Conservation (phyloP, 2,888 invertebrate genomes). For the Marronus borbonicus region DNA sequence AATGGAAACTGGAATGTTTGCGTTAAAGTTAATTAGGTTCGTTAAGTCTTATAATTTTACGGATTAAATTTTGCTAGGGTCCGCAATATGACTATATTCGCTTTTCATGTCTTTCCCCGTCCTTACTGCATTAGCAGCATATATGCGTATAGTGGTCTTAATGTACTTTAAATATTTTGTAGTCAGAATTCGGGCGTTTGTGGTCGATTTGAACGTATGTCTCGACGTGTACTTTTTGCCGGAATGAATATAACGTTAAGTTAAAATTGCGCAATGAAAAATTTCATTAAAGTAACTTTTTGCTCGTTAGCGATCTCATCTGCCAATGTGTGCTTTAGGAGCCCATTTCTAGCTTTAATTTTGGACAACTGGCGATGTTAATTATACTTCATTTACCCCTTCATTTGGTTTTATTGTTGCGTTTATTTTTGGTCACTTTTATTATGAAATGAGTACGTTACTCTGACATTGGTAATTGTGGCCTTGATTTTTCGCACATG, state of each 20-base stretch:
- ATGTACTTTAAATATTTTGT: conserved; percentile 37
- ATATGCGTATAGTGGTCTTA: conserved; percentile 33
- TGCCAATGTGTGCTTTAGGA: not conserved
- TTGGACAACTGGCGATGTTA: not conserved
- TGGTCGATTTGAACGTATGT: not conserved
- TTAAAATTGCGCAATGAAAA: conserved; percentile 15
- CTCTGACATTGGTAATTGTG: not conserved
- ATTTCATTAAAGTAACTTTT: conserved; percentile 19
- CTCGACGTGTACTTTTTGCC: not conserved
- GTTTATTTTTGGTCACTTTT: conserved; percentile 12
- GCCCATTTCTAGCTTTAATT: conserved; percentile 1
- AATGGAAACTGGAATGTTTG: conserved; percentile 35
- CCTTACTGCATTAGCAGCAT: conserved; percentile 23
- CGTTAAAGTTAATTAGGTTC: conserved; percentile 44
- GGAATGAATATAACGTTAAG: conserved; percentile 1
- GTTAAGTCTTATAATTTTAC: conserved; percentile 42
- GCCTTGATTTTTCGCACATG: too few relatives aligned
- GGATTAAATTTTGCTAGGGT: conserved; percentile 43
- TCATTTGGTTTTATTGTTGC: not conserved
- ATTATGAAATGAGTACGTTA: not conserved
- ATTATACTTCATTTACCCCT: conserved; percentile 6
- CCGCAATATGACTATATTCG: conserved; percentile 39
- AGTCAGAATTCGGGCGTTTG: conserved; percentile 8
- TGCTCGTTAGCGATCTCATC: conserved; percentile 19
- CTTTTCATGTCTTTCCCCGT: conserved; percentile 27